Evolutionary conservation across 1,140 invertebrate genomes (phyloP).

Genomic region (Drosophila mauritiana): DNA sequence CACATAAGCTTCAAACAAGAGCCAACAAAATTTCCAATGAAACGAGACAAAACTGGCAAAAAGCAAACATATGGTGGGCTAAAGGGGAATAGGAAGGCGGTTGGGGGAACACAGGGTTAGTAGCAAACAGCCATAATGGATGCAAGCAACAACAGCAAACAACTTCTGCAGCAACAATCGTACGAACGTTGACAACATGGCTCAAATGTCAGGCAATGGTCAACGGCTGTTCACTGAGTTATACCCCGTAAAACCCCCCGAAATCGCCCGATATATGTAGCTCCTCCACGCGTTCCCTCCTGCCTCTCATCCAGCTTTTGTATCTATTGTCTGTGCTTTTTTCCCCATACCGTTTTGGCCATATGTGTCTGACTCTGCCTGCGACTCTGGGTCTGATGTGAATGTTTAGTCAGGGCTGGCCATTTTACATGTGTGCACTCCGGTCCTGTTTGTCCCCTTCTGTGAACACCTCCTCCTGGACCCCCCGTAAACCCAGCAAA

Average conservation of each 20-base stretch:
- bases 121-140: constrained; percentile 75
- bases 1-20: constrained; percentile 33
- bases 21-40: constrained; percentile 61
- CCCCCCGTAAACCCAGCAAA: background rate
- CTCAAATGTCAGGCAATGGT: constrained; percentile 80
- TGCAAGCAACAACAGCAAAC: constrained; percentile 62
- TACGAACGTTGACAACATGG: constrained; percentile 73
- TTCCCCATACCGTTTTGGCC: constrained; percentile 40
- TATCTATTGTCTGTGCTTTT: constrained; percentile 42
- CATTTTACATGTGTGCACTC: constrained; percentile 64
- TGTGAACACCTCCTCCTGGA: background rate
- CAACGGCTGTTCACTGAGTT: constrained; percentile 64
- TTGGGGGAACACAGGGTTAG: constrained; percentile 16
- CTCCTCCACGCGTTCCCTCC: background rate
- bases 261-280: background rate
- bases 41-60: constrained; percentile 50
- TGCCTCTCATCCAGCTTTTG: constrained; percentile 1
- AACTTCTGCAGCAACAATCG: constrained; percentile 39
- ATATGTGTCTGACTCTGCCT: constrained; percentile 50
- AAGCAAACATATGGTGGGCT: constrained; percentile 7
- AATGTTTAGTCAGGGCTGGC: constrained; percentile 61
- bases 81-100: background rate
- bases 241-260: background rate
- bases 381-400: constrained; percentile 49
- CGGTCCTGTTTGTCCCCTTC: background rate